Base-by-base conservation (phyloP, 1,140 invertebrate genomes). In the Drosophila paulistorum region DNA sequence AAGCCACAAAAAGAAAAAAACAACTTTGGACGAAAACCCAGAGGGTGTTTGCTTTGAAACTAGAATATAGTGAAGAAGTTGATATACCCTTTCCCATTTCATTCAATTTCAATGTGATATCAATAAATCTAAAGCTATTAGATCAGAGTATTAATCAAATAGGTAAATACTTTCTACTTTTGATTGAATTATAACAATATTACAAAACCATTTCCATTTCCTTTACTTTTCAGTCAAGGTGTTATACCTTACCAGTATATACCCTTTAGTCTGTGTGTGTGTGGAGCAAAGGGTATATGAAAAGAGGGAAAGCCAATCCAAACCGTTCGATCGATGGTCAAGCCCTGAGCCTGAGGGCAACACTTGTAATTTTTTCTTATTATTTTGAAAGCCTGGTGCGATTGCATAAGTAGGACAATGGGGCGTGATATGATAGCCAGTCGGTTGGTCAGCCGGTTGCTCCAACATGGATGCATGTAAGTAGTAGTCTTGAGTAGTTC, bases 351-450 rank as follows among this genome's bases (percentile, higher is more conserved):
- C 71, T 67, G 62, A 35, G 61, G 65, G 30, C 71, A 74, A 73
- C 71, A 77, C 63, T 70, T 77, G 57, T 58, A 33, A 14, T 58
- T 61, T 60, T 42, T 60, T 30, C 35, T 61, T 30, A 30, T 51
- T 17, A 41, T 63, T 70, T 77, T 65, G 63, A 72, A 77, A 77
- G 74, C 71, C 71, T 57, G 23, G 57, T 14, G 30, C 74, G 71
- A 77, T 77, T 77, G 75, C 75, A 77, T 77, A 77, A 77, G 75
- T 77, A 77, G 75, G 75, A 77, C 75, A 76, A 55, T 42, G 20
- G 67, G 74, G 65, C 74, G 68, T 76, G 57, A 48, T 48, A 48
- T 51, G 45, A 7, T 9, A 51, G 17, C 45, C 17, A 51, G 45
- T 10, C 35, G 11, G 17, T 10, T 9, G 9, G 17, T 23, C 45